Conservation (phyloP, 2,797 vertebrate species). For the Chromis chromis region DNA sequence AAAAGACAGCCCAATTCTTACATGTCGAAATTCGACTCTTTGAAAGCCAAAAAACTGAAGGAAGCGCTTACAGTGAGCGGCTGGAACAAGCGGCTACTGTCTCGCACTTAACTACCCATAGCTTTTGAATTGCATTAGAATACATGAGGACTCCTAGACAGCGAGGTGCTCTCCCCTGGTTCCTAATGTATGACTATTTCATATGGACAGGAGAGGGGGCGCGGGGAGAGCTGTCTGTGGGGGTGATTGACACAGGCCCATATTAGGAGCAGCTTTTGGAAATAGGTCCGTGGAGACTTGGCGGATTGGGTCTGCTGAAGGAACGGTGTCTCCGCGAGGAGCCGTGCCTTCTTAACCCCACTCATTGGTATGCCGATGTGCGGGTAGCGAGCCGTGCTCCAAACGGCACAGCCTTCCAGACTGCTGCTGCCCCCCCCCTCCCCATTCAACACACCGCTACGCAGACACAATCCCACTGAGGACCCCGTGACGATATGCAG, state of each 20-base stretch:
- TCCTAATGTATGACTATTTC: constrained; percentile 99
- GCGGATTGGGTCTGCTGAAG: constrained; percentile 90
- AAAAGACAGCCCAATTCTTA: constrained; percentile 71
- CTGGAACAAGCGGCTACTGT: constrained; percentile 44
- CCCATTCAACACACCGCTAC: constrained; percentile 89
- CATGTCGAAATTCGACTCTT: constrained; percentile 68
- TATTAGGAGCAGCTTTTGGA: constrained; percentile 98
- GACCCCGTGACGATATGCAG: constrained; percentile 90
- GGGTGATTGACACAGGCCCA: constrained; percentile 94
- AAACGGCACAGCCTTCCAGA: constrained; percentile 92
- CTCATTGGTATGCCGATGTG: constrained; percentile 99
- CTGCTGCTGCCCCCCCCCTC: constrained; percentile 81
- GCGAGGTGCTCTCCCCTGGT: constrained; percentile 82
- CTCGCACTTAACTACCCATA: constrained; percentile 68
- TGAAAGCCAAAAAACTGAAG: constrained; percentile 61
- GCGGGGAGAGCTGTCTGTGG: constrained; percentile 88
- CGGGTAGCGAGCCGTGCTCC: constrained; percentile 91
- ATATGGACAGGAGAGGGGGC: constrained; percentile 86
- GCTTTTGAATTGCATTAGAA: constrained; percentile 79
- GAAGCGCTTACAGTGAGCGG: constrained; percentile 27
- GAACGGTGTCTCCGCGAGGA: constrained; percentile 94
- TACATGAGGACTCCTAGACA: constrained; percentile 74
- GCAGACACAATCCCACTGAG: constrained; percentile 93
- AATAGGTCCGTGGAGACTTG: constrained; percentile 94
- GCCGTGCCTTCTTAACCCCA: constrained; percentile 99